A percentile compares a stretch with the other conserved stretches of the same genome.
These are phyloP conservation scores for Lithophane socia DNA, from an alignment of 2,888 invertebrate species.

Conservation along the genomic window DNA sequence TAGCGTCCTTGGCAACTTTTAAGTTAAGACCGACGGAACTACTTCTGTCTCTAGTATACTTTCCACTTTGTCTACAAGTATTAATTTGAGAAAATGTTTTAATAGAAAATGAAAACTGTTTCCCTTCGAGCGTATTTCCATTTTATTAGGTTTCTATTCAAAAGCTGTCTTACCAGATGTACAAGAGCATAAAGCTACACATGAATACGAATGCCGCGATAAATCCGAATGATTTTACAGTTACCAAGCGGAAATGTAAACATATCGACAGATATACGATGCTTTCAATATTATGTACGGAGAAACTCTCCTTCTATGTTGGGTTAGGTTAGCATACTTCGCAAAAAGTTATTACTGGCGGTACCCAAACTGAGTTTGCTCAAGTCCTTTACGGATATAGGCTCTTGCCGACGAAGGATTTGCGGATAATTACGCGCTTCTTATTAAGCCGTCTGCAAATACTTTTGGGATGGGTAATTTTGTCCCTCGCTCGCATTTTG, in stretches of 20 bases:
- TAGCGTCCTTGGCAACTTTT: slow-evolving; percentile 35
- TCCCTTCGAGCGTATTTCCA: slow-evolving; percentile 18
- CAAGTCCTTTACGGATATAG: slow-evolving; percentile 80
- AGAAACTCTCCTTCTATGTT: slow-evolving; percentile 64
- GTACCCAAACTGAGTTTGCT: slow-evolving; percentile 78
- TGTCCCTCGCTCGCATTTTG: slow-evolving; percentile 66
- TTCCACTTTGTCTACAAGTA: slow-evolving; percentile 23
- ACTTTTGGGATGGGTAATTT: slow-evolving; percentile 75
- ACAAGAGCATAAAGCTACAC: slow-evolving; percentile 44
- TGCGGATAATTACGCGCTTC: slow-evolving; percentile 83
- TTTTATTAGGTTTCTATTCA: slow-evolving; percentile 49
- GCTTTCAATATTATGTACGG: slow-evolving; percentile 64
- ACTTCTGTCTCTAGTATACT: slow-evolving; percentile 24
- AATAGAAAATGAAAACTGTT: slow-evolving; percentile 36
- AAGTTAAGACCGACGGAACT: slow-evolving; percentile 34
- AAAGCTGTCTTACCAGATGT: slow-evolving; percentile 34
- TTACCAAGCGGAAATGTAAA: slow-evolving; percentile 66
- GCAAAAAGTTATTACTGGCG: slow-evolving; percentile 78
- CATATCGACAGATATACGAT: slow-evolving; percentile 61
- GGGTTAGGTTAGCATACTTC: slow-evolving; percentile 70
- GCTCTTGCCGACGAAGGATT: slow-evolving; percentile 73
- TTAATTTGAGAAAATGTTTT: slow-evolving; percentile 51
- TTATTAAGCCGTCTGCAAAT: slow-evolving; percentile 84
- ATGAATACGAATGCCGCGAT: slow-evolving; percentile 49
- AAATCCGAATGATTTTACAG: slow-evolving; percentile 67